Conservation (phyloP, 2,888 invertebrate species). For the Lepidochitona cinerea region DNA sequence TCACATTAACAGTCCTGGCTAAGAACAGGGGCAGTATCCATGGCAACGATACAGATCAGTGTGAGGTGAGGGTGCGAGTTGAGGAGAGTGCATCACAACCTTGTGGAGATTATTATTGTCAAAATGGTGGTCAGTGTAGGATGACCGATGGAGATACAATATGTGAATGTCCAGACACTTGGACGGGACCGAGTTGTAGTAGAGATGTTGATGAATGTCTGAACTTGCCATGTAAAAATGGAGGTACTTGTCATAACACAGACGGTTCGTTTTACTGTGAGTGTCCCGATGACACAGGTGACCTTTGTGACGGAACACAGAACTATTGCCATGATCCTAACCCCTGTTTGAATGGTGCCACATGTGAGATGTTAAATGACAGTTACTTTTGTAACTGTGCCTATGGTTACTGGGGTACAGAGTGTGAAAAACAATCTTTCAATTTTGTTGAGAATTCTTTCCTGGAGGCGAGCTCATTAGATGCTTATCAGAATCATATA, state of each 20-base stretch:
- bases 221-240: conserved; percentile 89
- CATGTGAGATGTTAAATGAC: conserved; percentile 71
- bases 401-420: conserved; percentile 87
- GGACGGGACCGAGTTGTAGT: conserved; percentile 54
- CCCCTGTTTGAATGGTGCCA: conserved; percentile 56
- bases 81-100: conserved; percentile 85
- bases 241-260: conserved; percentile 79
- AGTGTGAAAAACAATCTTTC: conserved; percentile 91
- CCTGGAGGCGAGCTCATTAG: conserved; percentile 87
- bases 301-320: conserved; percentile 44
- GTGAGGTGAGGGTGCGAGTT: conserved; percentile 85
- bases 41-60: conserved; percentile 96
- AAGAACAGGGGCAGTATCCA: conserved; percentile 95
- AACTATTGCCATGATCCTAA: conserved; percentile 44
- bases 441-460: conserved; percentile 92
- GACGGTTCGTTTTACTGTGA: conserved; percentile 53
- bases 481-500: conserved; percentile 89
- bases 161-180: conserved; percentile 55
- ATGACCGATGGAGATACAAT: conserved; percentile 13
- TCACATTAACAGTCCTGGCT: conserved; percentile 85
- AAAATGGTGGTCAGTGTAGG: conserved; percentile 86
- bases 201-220: conserved; percentile 75
- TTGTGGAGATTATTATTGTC: conserved; percentile 93
- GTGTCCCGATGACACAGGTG: conserved; percentile 52
- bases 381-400: conserved; percentile 86